Base-by-base conservation (phyloP, 2,797 vertebrate genomes). In the Mareca penelope region DNA sequence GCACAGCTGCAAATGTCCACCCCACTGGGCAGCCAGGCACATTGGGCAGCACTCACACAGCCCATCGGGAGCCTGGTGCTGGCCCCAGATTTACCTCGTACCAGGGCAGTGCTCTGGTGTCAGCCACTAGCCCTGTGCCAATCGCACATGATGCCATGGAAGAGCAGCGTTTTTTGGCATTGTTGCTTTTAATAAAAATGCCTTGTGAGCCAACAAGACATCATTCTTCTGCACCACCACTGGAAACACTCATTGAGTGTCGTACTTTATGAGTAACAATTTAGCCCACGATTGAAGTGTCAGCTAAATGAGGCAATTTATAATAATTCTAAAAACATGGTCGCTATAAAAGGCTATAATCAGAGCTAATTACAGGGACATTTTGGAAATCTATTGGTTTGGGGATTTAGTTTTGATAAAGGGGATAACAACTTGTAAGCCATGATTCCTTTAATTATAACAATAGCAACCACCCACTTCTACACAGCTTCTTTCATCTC, bases 361-460 rank as follows among this genome's bases (percentile, higher is more conserved):
- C 93, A 94, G 71, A 89, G 84, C 52, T 95, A 97, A 96, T 97
- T 96, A 96, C n/a, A 95, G 80, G 80, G 80, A 70, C 50, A 50
- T 86, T 95, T 85, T 94, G 84, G 88, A 96, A 96, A 95, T 88
- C 77, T 84, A 87, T 64, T 86, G 69, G 84, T 92, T 92, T 95
- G 46, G 67, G 75, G 88, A 88, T 93, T 87, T 67, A 64, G 77
- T 84, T 93, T 85, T 95, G 90, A 97, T 92, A 94, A 91, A 95
- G 59, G 37, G 76, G 80, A 93, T 90, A 95, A 88, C 76, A 94
- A 93, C 76, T 84, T 82, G 52, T 80, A 93, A 94, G 93, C 55
- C 65, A 15, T 24, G 75, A 75, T 90, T 75, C 80, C 68, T 95
- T 80, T 85, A 91, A 95, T 88, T 91, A 57, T 28, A 95, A 84